Evolutionary conservation across 2,888 invertebrate genomes (phyloP).

Genomic region (Cantharis rufa): DNA sequence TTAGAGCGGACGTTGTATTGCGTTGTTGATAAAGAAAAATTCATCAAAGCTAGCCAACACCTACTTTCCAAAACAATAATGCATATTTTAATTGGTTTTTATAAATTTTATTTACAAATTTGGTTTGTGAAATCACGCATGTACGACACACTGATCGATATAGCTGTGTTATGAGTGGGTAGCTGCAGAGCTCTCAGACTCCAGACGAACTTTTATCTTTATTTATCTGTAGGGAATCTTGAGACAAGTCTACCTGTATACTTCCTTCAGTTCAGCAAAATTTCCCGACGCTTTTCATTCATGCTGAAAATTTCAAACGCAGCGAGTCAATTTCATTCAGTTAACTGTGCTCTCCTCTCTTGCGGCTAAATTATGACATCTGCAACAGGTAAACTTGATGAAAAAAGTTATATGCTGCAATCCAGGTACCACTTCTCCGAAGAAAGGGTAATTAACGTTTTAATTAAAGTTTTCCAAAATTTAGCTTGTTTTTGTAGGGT

Average conservation of each 20-base stretch:
- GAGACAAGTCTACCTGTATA: neutral
- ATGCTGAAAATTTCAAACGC: slow-evolving; percentile 15
- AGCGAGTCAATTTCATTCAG: slow-evolving; percentile 15
- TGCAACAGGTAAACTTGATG: slow-evolving; percentile 37
- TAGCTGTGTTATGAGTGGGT: slow-evolving; percentile 4
- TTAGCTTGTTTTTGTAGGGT: slow-evolving; percentile 53
- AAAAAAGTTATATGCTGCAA: slow-evolving; percentile 52
- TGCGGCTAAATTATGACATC: slow-evolving; percentile 8
- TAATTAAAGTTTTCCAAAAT: neutral
- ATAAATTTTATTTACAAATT: neutral
- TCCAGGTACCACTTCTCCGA: slow-evolving; percentile 46
- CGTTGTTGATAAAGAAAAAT: neutral
- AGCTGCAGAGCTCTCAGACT: slow-evolving; percentile 6
- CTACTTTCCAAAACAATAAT: neutral
- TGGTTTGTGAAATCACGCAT: slow-evolving; percentile 15
- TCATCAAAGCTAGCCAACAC: neutral
- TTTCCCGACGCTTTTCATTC: slow-evolving; percentile 18
- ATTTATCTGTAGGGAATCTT: slow-evolving; percentile 7
- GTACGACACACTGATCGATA: slow-evolving; percentile 15
- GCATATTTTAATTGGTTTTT: neutral
- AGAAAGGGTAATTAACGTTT: slow-evolving; percentile 45
- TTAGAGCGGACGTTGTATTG: neutral
- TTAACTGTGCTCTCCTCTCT: slow-evolving; percentile 2
- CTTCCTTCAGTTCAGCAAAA: neutral
- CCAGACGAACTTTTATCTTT: slow-evolving; percentile 3